Evolutionary conservation across 2,797 vertebrate species (phyloP), one percentile per base, ranked within the genome.

Genomic region (Gallirallus australis): DNA sequence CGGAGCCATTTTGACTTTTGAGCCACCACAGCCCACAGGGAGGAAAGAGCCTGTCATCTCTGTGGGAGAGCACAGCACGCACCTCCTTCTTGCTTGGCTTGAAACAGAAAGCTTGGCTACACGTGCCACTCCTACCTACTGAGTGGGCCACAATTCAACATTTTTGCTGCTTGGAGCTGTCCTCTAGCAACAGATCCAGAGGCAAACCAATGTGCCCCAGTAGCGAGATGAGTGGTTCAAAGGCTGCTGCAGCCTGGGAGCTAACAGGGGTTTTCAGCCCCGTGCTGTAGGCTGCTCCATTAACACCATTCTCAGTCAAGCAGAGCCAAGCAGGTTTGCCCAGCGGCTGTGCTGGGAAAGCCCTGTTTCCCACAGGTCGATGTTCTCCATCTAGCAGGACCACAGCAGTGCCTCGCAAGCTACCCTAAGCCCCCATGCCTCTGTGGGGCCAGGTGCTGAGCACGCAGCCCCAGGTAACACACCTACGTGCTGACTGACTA

Each of bases 221-320:
- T 30, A 72, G 9, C 2, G 2, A 77, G 24, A 66, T 9, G 52
- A 42, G 20, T 7, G 9, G 45, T 42, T 47, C 52, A 40, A 68
- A 72, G 48, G 45, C 10, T 13, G 27, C 33, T 39, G 27, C 1
- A 0, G 20, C 30, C 60, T 77, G 21, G 47, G 21, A 84, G 24
- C 35, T 86, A 53, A 82, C 6, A 31, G 24, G 69, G 53, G 14
- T 83, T 89, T 82, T 72, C 54, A 42, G 45, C 9, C 27, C 11
- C n/a, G 14, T 0, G 0, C 4, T 30, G 3, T 14, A 59, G 28
- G 14, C 27, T 40, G 6, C 1, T 3, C 47, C 2, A 0, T 59
- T 76, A 72, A 30, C 12, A 35, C 3, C 0, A 16, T 47, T 30
- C 69, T 56, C 11, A 3, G 72, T 2, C 1, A 31, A 7, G 8